phyloP scores from a whole-genome alignment of 2,113 vertebrate species.

The Erpornis zantholeuca region DNA sequence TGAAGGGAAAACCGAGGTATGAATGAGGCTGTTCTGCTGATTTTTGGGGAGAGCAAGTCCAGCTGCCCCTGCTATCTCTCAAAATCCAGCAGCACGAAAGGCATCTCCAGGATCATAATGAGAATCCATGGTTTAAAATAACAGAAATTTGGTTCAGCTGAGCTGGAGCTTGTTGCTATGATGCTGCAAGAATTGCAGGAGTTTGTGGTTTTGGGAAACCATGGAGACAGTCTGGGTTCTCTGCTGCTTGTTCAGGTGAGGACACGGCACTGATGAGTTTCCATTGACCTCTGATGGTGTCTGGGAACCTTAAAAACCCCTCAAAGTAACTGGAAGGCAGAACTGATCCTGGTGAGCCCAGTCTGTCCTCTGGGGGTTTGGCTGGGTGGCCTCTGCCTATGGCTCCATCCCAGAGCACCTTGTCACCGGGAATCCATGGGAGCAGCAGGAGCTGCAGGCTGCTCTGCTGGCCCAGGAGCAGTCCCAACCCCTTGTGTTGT shows the following conservation, averaged over 20 bases:
- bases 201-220: neutral
- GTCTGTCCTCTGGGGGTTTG: neutral
- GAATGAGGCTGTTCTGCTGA: neutral
- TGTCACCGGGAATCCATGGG: accelerated
- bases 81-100: neutral
- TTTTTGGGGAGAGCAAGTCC: neutral
- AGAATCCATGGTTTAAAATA: neutral
- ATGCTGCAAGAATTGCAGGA: neutral
- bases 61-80: neutral
- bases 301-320: neutral
- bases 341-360: accelerated
- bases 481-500: accelerated
- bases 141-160: neutral
- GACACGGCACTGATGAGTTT: neutral
- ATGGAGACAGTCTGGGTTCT: neutral
- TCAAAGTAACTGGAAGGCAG: neutral
- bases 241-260: neutral
- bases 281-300: neutral
- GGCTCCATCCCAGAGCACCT: accelerated
- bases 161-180: neutral
- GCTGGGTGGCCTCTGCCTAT: accelerated
- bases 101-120: neutral
- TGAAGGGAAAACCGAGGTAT: neutral
- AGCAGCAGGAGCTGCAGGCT: neutral
- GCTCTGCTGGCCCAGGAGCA: neutral